Evolutionary conservation across 2,888 invertebrate genomes (phyloP), one percentile per base, ranked within the genome.

Genomic region (Junonia oenone): DNA sequence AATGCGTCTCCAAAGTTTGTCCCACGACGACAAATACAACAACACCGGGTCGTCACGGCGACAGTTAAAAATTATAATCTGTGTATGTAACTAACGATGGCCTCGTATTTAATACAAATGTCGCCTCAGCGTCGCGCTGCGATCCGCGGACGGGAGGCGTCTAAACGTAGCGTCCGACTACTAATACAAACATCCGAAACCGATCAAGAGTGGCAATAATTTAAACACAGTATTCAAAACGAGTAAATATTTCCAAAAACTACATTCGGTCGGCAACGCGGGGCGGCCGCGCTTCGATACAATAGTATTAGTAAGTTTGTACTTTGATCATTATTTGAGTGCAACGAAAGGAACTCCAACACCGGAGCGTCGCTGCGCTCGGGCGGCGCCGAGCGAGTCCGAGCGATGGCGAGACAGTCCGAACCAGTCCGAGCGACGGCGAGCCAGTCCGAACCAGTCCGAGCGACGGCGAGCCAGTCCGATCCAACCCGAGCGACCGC

Each of bases 171-270:
- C 37, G 29, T 37, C 49, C 53, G 35, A 45, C 58, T 48, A 47
- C 37, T 53, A 35, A 47, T 54, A 48, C 53, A 45, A 59, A 50
- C 61, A 54, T 60, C 57, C 64, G 59, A 60, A 58, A 56, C 59
- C 56, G 56, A 56, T 56, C 49, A 58, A 56, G 53, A 62, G 61
- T 57, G 59, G 59, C 58, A 55, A 56, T 57, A 52, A 56, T 60
- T 64, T 64, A 64, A 66, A 66, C 63, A 65, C 66, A 61, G 65
- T 64, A 65, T 67, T 66, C 70, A 69, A 76, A 74, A 75, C 67
- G 73, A 77, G 79, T 79, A 81, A 79, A 81, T 74, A 78, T 72
- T 71, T 79, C 79, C 75, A 80, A 79, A 78, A 77, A 71, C 69
- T 73, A 71, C 68, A 64, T 66, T 66, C 66, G 66, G 66, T 59